These are phyloP conservation scores for Platorchestia sp. DNA, from an alignment of 1,140 invertebrate genomes.

Conservation along the genomic window DNA sequence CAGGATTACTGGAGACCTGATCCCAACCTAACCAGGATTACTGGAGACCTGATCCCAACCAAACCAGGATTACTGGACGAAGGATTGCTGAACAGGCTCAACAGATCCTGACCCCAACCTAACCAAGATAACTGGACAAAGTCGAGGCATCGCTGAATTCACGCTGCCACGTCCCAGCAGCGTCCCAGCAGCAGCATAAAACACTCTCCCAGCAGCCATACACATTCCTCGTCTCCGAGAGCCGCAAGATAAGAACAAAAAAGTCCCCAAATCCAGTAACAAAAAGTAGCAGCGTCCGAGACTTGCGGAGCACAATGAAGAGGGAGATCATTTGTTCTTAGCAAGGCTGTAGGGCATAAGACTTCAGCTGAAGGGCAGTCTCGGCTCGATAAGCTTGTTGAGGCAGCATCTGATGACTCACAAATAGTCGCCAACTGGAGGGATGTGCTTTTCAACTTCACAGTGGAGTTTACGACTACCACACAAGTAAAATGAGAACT, in stretches of 20 bases:
- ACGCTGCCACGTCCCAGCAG: not conserved
- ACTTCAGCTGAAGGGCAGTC: not conserved
- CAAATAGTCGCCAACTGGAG: not conserved
- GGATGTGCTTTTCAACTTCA: not conserved
- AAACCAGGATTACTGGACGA: too few species aligned
- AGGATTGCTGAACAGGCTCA: too few species aligned
- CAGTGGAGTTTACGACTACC: not conserved
- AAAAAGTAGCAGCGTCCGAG: not conserved
- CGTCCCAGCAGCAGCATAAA: too few species aligned
- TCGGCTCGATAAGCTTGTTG: not conserved
- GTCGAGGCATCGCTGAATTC: not conserved
- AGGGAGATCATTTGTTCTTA: constrained; percentile 47
- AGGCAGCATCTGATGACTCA: not conserved
- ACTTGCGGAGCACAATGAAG: constrained; percentile 29
- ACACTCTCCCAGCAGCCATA: not conserved
- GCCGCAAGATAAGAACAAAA: constrained; percentile 26
- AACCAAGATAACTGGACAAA: not conserved
- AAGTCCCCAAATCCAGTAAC: not conserved
- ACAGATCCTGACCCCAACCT: too few species aligned
- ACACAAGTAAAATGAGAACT: not conserved
- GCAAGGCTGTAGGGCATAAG: not conserved
- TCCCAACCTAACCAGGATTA: too few species aligned
- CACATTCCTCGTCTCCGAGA: constrained; percentile 11
- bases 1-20: not conserved
- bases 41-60: too few species aligned